Conservation (phyloP, 2,888 invertebrate genomes). For the Pimpla rufipes region DNA sequence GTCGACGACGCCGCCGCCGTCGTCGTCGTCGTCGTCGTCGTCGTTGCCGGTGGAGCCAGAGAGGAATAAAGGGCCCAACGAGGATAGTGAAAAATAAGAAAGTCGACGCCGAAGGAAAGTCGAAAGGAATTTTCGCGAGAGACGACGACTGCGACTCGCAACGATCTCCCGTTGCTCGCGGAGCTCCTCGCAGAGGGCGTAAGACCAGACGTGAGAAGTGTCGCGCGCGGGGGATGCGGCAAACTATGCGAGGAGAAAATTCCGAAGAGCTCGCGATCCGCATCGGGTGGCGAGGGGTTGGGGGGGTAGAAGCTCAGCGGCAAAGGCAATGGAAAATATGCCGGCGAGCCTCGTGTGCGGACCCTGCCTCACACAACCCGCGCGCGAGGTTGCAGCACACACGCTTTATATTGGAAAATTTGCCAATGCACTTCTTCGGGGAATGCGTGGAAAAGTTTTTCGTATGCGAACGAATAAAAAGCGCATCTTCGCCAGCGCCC, state of each 20-base stretch:
- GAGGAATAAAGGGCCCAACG: constrained; percentile 28
- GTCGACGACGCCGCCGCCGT: constrained; percentile 17
- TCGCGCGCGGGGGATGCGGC: constrained; percentile 30
- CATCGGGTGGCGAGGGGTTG: neutral
- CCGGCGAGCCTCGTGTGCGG: constrained; percentile 16
- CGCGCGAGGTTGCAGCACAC: constrained; percentile 35
- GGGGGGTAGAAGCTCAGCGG: too few species aligned
- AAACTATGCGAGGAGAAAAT: constrained; percentile 64
- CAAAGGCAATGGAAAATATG: constrained; percentile 47
- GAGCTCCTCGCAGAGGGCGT: constrained; percentile 19
- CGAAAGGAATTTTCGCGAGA: constrained; percentile 51
- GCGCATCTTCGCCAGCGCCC: neutral
- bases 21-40: neutral
- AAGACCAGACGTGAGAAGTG: constrained; percentile 59
- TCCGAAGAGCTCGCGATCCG: constrained; percentile 58
- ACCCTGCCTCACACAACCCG: neutral
- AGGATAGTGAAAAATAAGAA: constrained; percentile 43
- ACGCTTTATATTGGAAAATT: constrained; percentile 57
- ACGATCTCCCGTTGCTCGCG: constrained; percentile 9
- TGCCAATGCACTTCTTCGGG: neutral
- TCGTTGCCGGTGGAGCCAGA: constrained; percentile 18
- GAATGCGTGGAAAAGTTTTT: constrained; percentile 9
- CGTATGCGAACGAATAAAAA: constrained; percentile 2
- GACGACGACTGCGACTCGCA: constrained; percentile 2
- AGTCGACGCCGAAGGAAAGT: constrained; percentile 51